Base-by-base conservation (phyloP, 2,888 invertebrate genomes). In the Eremobia ochroleuca region DNA sequence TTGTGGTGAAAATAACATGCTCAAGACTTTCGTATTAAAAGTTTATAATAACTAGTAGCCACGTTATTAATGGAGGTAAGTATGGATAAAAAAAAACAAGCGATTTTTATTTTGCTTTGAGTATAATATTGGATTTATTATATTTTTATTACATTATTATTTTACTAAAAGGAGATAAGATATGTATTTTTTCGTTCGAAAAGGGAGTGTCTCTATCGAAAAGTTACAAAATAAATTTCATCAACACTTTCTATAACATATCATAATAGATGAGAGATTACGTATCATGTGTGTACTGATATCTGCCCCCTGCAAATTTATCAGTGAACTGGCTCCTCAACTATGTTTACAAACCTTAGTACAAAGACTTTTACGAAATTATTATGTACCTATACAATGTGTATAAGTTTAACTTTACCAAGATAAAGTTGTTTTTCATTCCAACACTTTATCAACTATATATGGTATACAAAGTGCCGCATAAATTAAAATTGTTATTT, bases 221-320 rank as follows among this genome's bases (percentile, higher is more conserved):
- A 28, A 28, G n/a, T 77, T 55, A 66, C 52, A 70, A 72, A 71
- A 73, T 55, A 25, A 64, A 65, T 21, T 34, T 67, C n/a, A 64
- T 34, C 49, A 59, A 73, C 31, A 52, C 55, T 40, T 49, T 73
- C 67, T 65, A 73, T 73, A 71, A 71, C n/a, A 71, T n/a, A 18
- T 52, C 43, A 67, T 65, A 52, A 78, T 78, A 77, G 67, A 85
- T 86, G 71, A 84, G 67, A 79, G 76, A 87, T 81, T 73, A 79
- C 82, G 76, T 70, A 52, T n/a, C n/a, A n/a, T 68, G 65, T 87
- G 82, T 66, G 89, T 83, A 76, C 34, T 77, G 83, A 88, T 92
- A 92, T 92, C 91, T 89, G 90, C 92, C 92, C 91, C 92, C 92
- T 79, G 87, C 88, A 83, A 86, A 90, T 80, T 90, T 91, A 93